Base-by-base conservation (phyloP, 2,888 invertebrate species). In the Conops quadrifasciatus region DNA sequence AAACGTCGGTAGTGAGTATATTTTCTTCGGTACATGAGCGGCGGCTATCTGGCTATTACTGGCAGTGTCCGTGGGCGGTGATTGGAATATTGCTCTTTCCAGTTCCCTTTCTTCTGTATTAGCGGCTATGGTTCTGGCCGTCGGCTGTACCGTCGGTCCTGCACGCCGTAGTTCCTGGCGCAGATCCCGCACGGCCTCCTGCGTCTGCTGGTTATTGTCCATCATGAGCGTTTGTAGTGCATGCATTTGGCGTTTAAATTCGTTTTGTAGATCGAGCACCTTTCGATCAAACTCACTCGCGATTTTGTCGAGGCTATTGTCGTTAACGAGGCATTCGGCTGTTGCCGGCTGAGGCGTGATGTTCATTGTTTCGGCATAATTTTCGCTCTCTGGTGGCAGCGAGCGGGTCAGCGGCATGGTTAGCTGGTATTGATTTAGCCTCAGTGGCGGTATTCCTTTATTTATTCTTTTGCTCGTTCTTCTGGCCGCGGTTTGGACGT, bases 1-100 rank as follows among this genome's bases (percentile, higher is more conserved):
- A 56, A 75, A 75, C n/a, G 43, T 71, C 19, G 73, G 73, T 2
- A 70, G 43, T 15, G 70, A 56, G 53, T 70, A 59, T 9, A 59
- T 59, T 28, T 59, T 30, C 13, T 47, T 43, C 16, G 4, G 43
- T 15, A 19, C 60, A 5, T 21, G 21, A 30, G 5, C 1, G 3
- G 36, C 16, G 43, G 21, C 1, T 9, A n/a, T 5, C n/a, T 4
- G 19, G 4, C 11, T 16, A 11, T 28, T 2, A 24, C 3, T 21
- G 21, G 11, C 19, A 19, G 24, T 5, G 3, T 11, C 45, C 3
- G 62, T 7, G n/a, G 21, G 3, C 11, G n/a, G n/a, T n/a, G n/a
- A n/a, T n/a, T n/a, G n/a, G n/a, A n/a, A n/a, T n/a, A n/a, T n/a
- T 24, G 56, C 11, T n/a, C 56, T 11, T 2, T 1, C 21, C 56